Base-by-base conservation (phyloP, 2,888 invertebrate species). In the Chymomyza procnemis region DNA sequence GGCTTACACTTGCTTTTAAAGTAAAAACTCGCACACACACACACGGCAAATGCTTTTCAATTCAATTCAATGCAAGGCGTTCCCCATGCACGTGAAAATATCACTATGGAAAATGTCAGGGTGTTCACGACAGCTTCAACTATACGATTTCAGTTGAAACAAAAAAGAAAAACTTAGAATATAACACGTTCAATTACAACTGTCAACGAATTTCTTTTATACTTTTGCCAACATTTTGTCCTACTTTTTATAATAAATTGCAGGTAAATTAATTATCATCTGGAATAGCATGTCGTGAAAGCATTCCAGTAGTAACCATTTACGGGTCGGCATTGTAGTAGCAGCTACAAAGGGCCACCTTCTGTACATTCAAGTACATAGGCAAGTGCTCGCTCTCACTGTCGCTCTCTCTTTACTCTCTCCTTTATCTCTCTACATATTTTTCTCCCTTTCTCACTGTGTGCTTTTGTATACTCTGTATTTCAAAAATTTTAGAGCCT, bases 201-300 rank as follows among this genome's bases (percentile, higher is more conserved):
- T 84, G 87, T 85, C 81, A 81, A 75, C 87, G 79, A 73, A 70
- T 81, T 84, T 68, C 74, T n/a, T 12, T 41, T 41, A 41, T 41
- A 41, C 87, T 71, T 86, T 84, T 66, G 78, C 84, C 57, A 75
- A 73, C 78, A 78, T 78, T 80, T 80, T 85, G 83, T 81, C 87
- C 87, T 84, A 80, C 85, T 84, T 81, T 85, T 86, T 69, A 79
- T 79, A 85, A 87, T 87, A 50, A 19, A 50, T 41, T 81, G 85
- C 87, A 82, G 64, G 87, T 82, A 85, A 81, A 81, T 81, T 85
- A 81, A 81, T 81, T 85, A 82, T 41, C 76, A 76, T 68, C 73
- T 66, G 64, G 41, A 74, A 21, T 21, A 46, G 41, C 9, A 26
- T 58, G 41, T 41, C 58, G 22, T 47, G 48, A 46, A 22, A 47